Conservation (phyloP, 2,113 vertebrate species). For the Lonchura striata region DNA sequence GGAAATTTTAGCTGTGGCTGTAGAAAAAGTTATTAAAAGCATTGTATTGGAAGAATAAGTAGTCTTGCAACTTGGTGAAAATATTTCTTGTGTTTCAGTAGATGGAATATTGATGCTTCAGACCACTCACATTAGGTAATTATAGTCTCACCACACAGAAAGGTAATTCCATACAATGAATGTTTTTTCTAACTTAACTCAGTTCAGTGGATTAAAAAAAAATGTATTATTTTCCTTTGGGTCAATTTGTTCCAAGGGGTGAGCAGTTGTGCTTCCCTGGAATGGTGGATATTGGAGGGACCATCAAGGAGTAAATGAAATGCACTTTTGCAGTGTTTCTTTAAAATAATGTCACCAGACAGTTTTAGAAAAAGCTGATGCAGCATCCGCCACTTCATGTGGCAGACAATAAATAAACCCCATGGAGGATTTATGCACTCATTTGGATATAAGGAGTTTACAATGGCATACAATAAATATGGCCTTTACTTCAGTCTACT, state of each 20-base stretch:
- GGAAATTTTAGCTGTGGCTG: not conserved
- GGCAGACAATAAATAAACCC: constrained; percentile 7
- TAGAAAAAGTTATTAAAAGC: not conserved
- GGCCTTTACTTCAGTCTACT: not conserved
- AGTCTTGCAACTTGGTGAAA: not conserved
- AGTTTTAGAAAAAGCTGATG: not conserved
- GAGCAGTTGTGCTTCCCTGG: not conserved
- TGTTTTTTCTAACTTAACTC: not conserved
- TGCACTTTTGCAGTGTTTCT: not conserved
- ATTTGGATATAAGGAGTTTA: not conserved
- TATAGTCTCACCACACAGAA: not conserved
- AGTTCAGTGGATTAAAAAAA: not conserved
- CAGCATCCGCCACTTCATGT: not conserved
- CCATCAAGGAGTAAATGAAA: not conserved
- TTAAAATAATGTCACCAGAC: not conserved
- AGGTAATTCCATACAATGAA: not conserved
- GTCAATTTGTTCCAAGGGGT: not conserved
- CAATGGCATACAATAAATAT: not conserved
- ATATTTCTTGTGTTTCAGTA: not conserved
- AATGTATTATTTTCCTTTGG: not conserved
- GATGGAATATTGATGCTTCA: not conserved
- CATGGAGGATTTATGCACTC: not conserved
- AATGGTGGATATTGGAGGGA: not conserved
- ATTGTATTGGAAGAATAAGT: not conserved
- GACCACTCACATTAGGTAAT: not conserved